These are phyloP conservation scores for Hyposoter dolosus DNA, from an alignment of 2,888 invertebrate genomes.

Conservation along the genomic window DNA sequence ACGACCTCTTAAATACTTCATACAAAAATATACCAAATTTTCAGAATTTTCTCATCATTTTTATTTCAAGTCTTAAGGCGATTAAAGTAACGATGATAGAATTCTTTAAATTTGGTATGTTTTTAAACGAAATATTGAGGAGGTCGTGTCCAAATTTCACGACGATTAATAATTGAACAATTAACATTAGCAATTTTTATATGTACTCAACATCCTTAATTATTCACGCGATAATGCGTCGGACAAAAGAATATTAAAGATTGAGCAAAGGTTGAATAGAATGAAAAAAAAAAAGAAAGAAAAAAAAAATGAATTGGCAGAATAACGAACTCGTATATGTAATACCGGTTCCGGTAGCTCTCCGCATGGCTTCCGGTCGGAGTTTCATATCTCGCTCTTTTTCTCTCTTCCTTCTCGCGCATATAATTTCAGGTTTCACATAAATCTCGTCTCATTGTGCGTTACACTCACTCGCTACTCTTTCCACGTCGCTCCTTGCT, in stretches of 20 bases:
- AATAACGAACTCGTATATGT: constrained; percentile 20
- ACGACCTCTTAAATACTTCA: no score
- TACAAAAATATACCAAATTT: no score
- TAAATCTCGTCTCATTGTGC: constrained; percentile 71
- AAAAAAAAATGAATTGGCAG: constrained; percentile 27
- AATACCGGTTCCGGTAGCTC: constrained; percentile 65
- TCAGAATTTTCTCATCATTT: no score
- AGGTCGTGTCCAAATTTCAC: no score
- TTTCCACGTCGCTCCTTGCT: constrained; percentile 40
- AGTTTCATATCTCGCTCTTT: constrained; percentile 30
- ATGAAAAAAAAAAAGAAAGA: constrained; percentile 13
- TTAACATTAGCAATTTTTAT: no score
- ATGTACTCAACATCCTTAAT: no score
- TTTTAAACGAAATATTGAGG: no score
- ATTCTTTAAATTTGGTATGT: no score
- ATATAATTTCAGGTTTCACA: constrained; percentile 65
- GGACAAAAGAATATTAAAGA: neutral
- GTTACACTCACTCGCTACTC: constrained; percentile 62
- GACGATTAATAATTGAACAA: no score
- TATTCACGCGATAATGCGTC: neutral
- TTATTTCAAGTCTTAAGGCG: no score
- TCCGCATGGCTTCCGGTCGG: constrained; percentile 55
- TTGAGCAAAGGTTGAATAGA: neutral
- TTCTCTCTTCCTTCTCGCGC: constrained; percentile 13
- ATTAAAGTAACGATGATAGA: no score